Base-by-base conservation (phyloP, 1,140 invertebrate genomes). In the Drosophila elegans region DNA sequence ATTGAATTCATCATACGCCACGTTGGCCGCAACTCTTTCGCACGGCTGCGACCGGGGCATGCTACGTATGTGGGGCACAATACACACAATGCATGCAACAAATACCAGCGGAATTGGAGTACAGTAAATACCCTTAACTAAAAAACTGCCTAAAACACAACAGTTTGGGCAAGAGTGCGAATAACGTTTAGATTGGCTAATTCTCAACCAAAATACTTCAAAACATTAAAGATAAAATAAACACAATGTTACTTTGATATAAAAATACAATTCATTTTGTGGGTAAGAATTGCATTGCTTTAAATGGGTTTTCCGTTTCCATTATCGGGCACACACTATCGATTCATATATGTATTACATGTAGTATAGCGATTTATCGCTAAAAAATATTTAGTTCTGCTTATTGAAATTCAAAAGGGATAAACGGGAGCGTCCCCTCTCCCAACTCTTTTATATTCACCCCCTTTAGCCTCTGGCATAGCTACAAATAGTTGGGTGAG, bases 1-100 rank as follows among this genome's bases (percentile, higher is more conserved):
- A 63, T 66, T 67, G 85, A 86, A 82, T 86, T 82, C 75, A 82
- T 86, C 83, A 86, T 88, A 88, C 83, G 83, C 83, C 83, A 85
- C 83, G 80, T 76, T 86, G 83, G 71, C 69, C 83, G 36, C 55
- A 77, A 69, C 63, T 42, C 52, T 61, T 75, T 54, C 34, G 46
- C 52, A 52, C 44, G 54, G 39, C 57, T 85, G 82, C 59, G 45
- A 68, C 64, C 42, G 60, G 53, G 69, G 83, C 71, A 75, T 86
- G 69, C 62, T 49, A 88, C 59, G 71, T 60, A 88, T 86, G 78
- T 66, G 74, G 42, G 45, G 48, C 78, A 67, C 45, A 63, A 39
- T 27, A 60, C 60, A 66, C 46, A 61, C 54, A 60, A 54, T 64
- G 61, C 76, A 73, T 78, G 60, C 74, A 63, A 55, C 74, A 66